Evolutionary conservation across 2,888 invertebrate genomes (phyloP), one percentile per base, ranked within the genome.

Genomic region (Nemapogon koenigi): DNA sequence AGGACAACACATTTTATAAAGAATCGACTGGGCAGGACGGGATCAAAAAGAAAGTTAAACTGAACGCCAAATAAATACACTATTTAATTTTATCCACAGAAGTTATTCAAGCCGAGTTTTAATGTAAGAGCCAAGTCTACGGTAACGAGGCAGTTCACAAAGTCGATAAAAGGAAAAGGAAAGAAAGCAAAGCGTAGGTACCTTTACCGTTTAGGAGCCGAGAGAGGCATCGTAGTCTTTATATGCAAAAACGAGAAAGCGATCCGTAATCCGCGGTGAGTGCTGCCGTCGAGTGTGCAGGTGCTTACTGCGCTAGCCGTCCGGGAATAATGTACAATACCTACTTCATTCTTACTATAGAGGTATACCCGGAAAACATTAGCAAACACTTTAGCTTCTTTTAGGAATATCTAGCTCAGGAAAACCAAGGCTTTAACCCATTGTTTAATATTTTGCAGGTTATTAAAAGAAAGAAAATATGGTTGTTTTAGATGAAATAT

Each of bases 231-330:
- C 33, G 19, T 14, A 13, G 13, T 33, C 33, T 33, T 33, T 33
- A 33, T 33, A 33, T 33, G 18, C 33, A 33, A 33, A 33, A 33
- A 16, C 31, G 28, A 28, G 16, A 46, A 59, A 57, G 50, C 55
- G 52, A 15, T 29, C 47, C 45, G 55, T 61, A 64, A 65, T 62
- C 59, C 59, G 49, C 49, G 50, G 52, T 60, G 60, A 64, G 62
- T 58, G 57, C 48, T 53, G 50, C 19, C 33, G 33, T 33, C 19
- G 33, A 19, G 33, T 19, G 33, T 19, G 18, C 58, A 66, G 62
- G 62, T 67, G 63, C 63, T 62, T 15, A 8, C 16, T 14, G 7
- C 28, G 13, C 28, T n/a, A 13, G 13, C 15, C 28, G 28, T n/a
- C 31, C 4, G 14, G 17, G 16, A 16, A 31, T 31, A 31, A 31